These are phyloP conservation scores for Colletes latitarsis DNA, from an alignment of 1,140 invertebrate genomes.

Conservation along the genomic window DNA sequence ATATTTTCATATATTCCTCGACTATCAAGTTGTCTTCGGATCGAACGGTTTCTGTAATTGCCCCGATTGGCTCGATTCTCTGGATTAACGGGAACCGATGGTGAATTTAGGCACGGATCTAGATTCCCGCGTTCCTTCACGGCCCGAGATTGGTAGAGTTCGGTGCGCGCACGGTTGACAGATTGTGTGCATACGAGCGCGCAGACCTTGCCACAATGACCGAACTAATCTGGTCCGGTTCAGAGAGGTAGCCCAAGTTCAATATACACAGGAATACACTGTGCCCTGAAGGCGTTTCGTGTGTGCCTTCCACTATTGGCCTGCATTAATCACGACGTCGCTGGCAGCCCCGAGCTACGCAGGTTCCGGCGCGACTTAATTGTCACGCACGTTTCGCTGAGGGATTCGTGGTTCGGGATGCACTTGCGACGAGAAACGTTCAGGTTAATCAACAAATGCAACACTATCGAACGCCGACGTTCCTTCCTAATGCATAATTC, in stretches of 20 bases:
- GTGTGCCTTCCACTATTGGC: constrained; percentile 67
- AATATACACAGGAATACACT: constrained; percentile 73
- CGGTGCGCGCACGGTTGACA: constrained; percentile 61
- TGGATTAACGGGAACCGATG: constrained; percentile 5
- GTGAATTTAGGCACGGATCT: constrained; percentile 31
- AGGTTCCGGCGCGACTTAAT: constrained; percentile 56
- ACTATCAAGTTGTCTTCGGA: neutral
- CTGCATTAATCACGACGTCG: constrained; percentile 68
- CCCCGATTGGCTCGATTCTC: neutral
- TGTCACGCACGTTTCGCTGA: constrained; percentile 42
- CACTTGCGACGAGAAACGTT: constrained; percentile 9
- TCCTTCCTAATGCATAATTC: too few relatives aligned
- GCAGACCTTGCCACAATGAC: constrained; percentile 67
- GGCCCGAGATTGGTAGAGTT: constrained; percentile 58
- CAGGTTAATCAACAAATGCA: too few relatives aligned
- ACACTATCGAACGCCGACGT: too few relatives aligned
- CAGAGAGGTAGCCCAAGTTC: constrained; percentile 69
- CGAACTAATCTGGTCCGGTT: constrained; percentile 73
- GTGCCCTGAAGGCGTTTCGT: constrained; percentile 60
- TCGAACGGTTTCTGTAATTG: neutral
- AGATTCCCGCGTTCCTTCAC: constrained; percentile 52
- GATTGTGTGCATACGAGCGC: constrained; percentile 63
- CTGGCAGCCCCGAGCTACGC: constrained; percentile 27
- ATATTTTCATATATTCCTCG: too few relatives aligned
- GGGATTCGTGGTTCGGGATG: constrained; percentile 47